Base-by-base conservation (phyloP, 2,113 vertebrate genomes). In the Clupea harengus region DNA sequence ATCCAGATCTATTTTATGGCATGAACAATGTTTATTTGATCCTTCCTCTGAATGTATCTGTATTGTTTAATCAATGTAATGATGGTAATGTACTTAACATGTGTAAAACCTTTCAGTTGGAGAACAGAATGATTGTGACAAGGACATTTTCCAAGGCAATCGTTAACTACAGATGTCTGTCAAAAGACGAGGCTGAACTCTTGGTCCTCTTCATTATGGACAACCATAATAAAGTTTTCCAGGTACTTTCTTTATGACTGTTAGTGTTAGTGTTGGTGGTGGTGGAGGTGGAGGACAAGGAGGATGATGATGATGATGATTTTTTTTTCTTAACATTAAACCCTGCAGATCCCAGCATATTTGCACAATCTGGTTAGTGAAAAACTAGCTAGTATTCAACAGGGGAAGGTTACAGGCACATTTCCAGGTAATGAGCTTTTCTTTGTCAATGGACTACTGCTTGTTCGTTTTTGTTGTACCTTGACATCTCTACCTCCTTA, bases 361-460 rank as follows among this genome's bases (percentile, higher is more conserved):
- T 91, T 99, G 88, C 97, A 98, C 94, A 98, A 98, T 93, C 95
- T 95, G 92, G 97, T 99, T 91, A 99, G 97, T 90, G 93, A 97
- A 81, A 98, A 97, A 83, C 94, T 99, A 90, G 87, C 94, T 87
- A 91, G 92, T 85, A 92, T 99, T 52, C 93, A 95, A 50, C 95
- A 94, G n/a, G 96, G 93, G 82, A 94, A 88, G 83, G 10, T 17
- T 39, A 39, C 39, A 44, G 96, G 97, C 64, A 25, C 83, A 11
- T 46, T 47, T 32, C 87, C 94, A 25, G 10, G 4, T 15, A 54
- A 50, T 80, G 4, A 11, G 25, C 7, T 52, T 39, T 28, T 6
- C 0, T 75, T 4, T 20, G 15, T 17, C 6, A 1, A 6, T 52
- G 9, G 2, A 6, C 45, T n/a, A 8, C 22, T 82, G 39, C 1